Percentiles rank a stretch among this genome's conserved stretches.
Conservation (phyloP, 2,888 invertebrate species). For the Philopedon plagiatum region DNA sequence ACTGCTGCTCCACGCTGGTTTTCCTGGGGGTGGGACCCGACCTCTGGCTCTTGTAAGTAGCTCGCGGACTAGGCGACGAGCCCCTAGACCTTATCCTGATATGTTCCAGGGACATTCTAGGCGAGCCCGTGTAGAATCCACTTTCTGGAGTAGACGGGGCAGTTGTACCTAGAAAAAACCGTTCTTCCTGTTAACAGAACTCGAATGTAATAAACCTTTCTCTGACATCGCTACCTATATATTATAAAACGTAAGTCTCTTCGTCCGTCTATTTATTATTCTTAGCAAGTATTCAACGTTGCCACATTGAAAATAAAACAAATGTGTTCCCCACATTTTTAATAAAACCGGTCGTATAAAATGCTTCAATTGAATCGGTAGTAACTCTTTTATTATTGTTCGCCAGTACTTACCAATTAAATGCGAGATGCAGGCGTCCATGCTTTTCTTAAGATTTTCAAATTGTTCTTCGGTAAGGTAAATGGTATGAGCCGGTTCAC, state of each 20-base stretch:
- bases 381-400: too few relatives aligned
- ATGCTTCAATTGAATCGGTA: too few relatives aligned
- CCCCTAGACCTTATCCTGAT: slow-evolving; percentile 63
- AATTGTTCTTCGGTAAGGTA: slow-evolving; percentile 85
- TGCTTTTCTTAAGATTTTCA: slow-evolving; percentile 82
- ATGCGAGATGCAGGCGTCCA: slow-evolving; percentile 90
- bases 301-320: too few relatives aligned
- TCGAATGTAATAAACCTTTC: too few relatives aligned
- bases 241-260: too few relatives aligned
- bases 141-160: slow-evolving; percentile 67
- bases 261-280: too few relatives aligned
- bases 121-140: slow-evolving; percentile 64
- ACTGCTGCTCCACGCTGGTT: slow-evolving; percentile 63
- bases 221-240: too few relatives aligned
- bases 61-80: slow-evolving; percentile 66
- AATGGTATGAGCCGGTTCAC: slow-evolving; percentile 86
- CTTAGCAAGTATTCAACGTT: too few relatives aligned
- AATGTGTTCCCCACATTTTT: too few relatives aligned
- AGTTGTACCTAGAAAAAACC: slow-evolving; percentile 68
- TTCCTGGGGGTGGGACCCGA: slow-evolving; percentile 60
- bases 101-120: slow-evolving; percentile 62
- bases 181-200: background rate
- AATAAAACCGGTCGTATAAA: too few relatives aligned
- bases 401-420: slow-evolving; percentile 77
- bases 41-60: slow-evolving; percentile 65